Conservation (phyloP, 2,113 vertebrate species). For the Psophia crepitans region DNA sequence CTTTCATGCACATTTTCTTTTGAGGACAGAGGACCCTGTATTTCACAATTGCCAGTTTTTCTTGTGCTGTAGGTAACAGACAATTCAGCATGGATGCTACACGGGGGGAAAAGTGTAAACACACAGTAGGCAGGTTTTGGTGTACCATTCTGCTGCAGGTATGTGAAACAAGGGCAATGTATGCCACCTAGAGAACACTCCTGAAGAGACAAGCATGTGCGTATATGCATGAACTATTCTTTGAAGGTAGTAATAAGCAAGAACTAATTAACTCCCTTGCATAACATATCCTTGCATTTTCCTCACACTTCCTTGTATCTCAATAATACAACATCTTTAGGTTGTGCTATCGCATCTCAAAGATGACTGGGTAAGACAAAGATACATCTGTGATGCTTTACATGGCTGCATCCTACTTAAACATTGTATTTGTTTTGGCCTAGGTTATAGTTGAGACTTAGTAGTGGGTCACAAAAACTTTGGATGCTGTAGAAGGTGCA, state of each 20-base stretch:
- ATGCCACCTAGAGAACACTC: not conserved
- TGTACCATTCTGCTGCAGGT: not conserved
- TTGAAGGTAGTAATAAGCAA: not conserved
- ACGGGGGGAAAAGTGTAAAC: not conserved
- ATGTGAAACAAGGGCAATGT: rapidly evolving
- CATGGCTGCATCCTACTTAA: not conserved
- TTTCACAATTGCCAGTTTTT: not conserved
- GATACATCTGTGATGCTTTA: not conserved
- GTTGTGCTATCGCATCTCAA: not conserved
- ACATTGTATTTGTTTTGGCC: rapidly evolving
- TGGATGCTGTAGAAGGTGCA: not conserved
- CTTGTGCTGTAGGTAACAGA: not conserved
- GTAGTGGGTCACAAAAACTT: not conserved
- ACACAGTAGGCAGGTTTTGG: not conserved
- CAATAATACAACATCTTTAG: not conserved
- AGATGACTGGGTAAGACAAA: not conserved
- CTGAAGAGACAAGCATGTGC: not conserved
- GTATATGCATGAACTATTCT: not conserved
- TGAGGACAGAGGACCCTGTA: not conserved
- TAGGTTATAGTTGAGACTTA: not conserved
- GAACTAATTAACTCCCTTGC: not conserved
- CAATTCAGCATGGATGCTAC: not conserved
- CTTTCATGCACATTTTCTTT: not conserved
- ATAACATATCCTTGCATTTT: not conserved
- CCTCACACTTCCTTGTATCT: not conserved